Base-by-base conservation (phyloP, 2,113 vertebrate species). In the Nothocercus nigrocapillus region DNA sequence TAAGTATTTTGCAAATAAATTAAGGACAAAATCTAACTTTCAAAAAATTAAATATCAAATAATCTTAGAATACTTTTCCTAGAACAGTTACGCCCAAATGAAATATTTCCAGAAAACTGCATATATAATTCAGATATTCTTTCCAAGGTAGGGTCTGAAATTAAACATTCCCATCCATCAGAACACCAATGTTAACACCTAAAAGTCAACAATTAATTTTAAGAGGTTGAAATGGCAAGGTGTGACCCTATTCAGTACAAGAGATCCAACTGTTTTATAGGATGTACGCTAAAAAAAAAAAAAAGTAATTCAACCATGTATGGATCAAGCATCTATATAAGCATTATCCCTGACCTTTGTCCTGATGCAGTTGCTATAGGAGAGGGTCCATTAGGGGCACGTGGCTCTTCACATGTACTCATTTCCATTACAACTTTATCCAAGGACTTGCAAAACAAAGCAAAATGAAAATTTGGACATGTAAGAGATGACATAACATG, bases 361-460 rank as follows among this genome's bases (percentile, higher is more conserved):
- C 99, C 99, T 2, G 99, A 99, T 73, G 99, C 99, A 72, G 99
- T 99, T 95, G 99, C 99, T 96, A 99, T 99, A 69, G 99, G 99
- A 77, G 99, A 99, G 4, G 99, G 99, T 42, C 99, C 99, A 72
- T 99, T 99, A 64, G 99, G 99, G 36, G 98, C 97, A 74, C 99
- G 98, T 54, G 99, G 99, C 87, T 99, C 99, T 93, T 99, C 99
- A 97, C 99, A 99, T 61, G 99, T 99, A 91, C 99, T 99, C 99
- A 99, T 99, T 97, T 99, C 99, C 99, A 99, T 99, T 88, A 99
- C 98, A 61, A 99, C 99, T 98, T 99, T 99, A 97, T 99, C 99
- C 93, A 99, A 97, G 45, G 98, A 98, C 99, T 99, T 86, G 85
- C 94, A 59, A 96, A 97, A 96, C 79, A 92, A 81, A 90, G 72